Base-by-base conservation (phyloP, 1,140 invertebrate genomes). In the Drosophila trapezifrons region DNA sequence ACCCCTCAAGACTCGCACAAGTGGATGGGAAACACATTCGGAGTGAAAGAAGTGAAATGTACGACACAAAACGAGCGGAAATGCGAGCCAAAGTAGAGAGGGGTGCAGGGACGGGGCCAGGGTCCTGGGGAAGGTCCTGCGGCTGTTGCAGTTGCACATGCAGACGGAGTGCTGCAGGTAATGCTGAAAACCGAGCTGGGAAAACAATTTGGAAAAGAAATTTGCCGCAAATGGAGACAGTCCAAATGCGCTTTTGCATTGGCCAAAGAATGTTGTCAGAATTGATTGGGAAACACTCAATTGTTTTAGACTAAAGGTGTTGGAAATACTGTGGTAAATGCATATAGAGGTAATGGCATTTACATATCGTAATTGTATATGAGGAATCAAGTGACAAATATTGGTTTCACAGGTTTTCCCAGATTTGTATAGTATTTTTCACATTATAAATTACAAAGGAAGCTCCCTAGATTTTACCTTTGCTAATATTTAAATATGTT, bases 1-100 rank as follows among this genome's bases (percentile, higher is more conserved):
- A 86, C 83, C 83, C 83, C 83, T 83, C 65, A 87, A 87, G 83
- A 78, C 63, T 45, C 75, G 54, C 52, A 60, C 77, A 80, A 86
- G 80, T 83, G 75, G 80, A 83, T 56, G 74, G 70, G 57, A 76
- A 78, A 63, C 81, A 85, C 78, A 86, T 71, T 59, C 75, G 54
- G 74, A 66, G 66, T 72, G 79, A 77, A 77, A 77, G 46, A 76
- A 59, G 56, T 59, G 69, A 76, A 80, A 80, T 66, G 73, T 65
- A 64, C 74, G 59, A 86, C 72, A 77, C 69, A 81, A 84, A 78
- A 65, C 69, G 71, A 86, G 79, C 83, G 83, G 79, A 86, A 87
- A 73, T 83, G 83, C 64, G 67, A 81, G 69, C 59, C 78, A 81
- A 81, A 80, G 78, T 32, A 15, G n/a, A 47, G 35, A 20, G 13